Conservation (phyloP, 2,797 vertebrate genomes). For the Epinephelus awoara region DNA sequence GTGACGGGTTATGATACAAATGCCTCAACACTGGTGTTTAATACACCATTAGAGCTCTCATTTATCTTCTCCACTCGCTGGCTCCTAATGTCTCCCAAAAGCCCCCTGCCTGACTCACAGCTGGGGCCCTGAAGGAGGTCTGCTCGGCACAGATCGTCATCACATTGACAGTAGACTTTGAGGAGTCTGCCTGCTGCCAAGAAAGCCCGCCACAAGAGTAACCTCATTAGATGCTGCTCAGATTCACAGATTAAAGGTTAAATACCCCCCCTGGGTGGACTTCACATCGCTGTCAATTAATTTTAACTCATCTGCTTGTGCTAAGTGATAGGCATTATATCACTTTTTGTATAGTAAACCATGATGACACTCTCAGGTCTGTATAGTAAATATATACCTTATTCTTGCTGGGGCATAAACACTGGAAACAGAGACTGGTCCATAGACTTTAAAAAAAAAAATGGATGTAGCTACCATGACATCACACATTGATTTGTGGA, state of each 20-base stretch:
- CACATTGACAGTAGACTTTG: constrained; percentile 28
- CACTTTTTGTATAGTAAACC: not conserved
- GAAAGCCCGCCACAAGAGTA: constrained; percentile 24
- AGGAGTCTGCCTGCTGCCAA: constrained; percentile 36
- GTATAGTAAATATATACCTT: not conserved
- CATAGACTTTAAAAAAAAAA: too few relatives aligned
- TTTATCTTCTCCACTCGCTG: constrained; percentile 54
- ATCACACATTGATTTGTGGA: too few relatives aligned
- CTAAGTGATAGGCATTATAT: not conserved
- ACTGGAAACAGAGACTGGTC: too few relatives aligned
- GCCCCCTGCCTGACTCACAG: constrained; percentile 54
- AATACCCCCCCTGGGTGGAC: not conserved
- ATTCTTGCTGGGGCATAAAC: too few relatives aligned
- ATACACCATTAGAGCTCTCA: constrained; percentile 59
- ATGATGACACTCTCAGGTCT: not conserved
- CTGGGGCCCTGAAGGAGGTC: constrained; percentile 51
- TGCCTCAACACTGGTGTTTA: constrained; percentile 48
- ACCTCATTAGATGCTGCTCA: constrained; percentile 29
- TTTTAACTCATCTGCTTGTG: not conserved
- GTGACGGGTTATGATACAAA: constrained; percentile 39
- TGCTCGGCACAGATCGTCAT: constrained; percentile 39
- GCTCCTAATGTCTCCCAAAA: constrained; percentile 61
- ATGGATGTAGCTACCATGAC: too few relatives aligned
- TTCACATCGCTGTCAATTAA: constrained; percentile 5
- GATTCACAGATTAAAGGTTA: constrained; percentile 47